Percentiles rank a stretch among this genome's conserved stretches.
Conservation (phyloP, 1,140 invertebrate genomes). For the Neelides sp. region DNA sequence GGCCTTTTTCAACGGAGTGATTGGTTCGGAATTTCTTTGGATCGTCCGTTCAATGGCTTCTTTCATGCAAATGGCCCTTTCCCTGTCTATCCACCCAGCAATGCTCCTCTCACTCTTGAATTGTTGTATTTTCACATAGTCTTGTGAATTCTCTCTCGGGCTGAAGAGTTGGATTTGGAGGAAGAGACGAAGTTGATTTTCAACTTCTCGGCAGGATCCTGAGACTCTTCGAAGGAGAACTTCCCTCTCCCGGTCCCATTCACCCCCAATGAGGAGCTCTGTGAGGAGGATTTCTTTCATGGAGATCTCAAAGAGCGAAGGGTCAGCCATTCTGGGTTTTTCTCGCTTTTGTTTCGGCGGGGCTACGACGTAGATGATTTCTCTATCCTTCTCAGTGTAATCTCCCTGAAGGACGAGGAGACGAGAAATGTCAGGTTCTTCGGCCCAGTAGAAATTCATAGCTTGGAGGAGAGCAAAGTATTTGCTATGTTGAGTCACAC, state of each 20-base stretch:
- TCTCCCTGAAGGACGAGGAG: conserved; percentile 22
- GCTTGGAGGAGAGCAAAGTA: conserved; percentile 27
- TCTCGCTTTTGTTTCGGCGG: conserved; percentile 1
- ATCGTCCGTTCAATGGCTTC: conserved; percentile 26
- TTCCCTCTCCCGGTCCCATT: conserved; percentile 20
- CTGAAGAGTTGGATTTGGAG: conserved; percentile 26
- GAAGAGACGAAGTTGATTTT: conserved; percentile 24
- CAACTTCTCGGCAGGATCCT: conserved; percentile 13
- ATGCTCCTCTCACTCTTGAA: conserved; percentile 15
- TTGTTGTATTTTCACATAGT: conserved; percentile 19
- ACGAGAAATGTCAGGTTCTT: conserved; percentile 21
- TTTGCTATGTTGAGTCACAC: conserved; percentile 12
- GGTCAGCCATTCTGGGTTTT: conserved; percentile 6
- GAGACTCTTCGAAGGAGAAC: conserved; percentile 18
- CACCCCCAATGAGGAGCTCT: conserved; percentile 9
- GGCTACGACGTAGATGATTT: conserved; percentile 23
- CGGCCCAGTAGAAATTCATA: conserved; percentile 24
- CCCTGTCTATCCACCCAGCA: conserved; percentile 27
- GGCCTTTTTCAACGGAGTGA: conserved; percentile 23
- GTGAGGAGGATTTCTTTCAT: conserved; percentile 23
- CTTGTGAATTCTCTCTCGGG: conserved; percentile 9
- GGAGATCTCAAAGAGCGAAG: conserved; percentile 19
- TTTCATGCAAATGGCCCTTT: conserved; percentile 29
- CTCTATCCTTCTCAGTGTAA: background rate
- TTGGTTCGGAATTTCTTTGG: conserved; percentile 19